Evolutionary conservation across 2,888 invertebrate species (phyloP).

Genomic region (Cephus rjabovi): DNA sequence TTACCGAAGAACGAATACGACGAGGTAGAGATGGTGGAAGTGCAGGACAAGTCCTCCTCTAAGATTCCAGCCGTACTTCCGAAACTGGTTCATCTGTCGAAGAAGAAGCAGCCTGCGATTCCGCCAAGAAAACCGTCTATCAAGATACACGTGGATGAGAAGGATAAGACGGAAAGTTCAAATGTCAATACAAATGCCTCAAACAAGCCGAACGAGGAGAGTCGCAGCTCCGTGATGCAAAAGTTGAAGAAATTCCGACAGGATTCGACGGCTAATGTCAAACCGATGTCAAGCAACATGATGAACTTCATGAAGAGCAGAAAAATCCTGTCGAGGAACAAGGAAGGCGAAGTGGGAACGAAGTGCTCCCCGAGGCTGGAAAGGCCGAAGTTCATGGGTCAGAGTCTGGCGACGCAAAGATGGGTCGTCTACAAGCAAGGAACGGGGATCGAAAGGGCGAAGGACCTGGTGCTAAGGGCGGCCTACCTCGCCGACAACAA

Average conservation of each 20-base stretch:
- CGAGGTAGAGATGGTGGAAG: constrained; percentile 49
- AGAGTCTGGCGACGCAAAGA: constrained; percentile 69
- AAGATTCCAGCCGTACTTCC: constrained; percentile 57
- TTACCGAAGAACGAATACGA: constrained; percentile 68
- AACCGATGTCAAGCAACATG: constrained; percentile 44
- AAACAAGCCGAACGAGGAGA: constrained; percentile 26
- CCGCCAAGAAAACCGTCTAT: constrained; percentile 45
- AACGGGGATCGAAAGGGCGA: constrained; percentile 69
- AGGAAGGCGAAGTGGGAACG: constrained; percentile 26
- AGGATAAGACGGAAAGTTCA: constrained; percentile 44
- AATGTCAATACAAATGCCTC: constrained; percentile 12
- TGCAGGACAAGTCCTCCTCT: constrained; percentile 24
- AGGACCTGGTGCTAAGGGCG: constrained; percentile 76
- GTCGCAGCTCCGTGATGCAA: constrained; percentile 48
- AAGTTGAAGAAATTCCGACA: constrained; percentile 52
- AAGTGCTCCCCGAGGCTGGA: constrained; percentile 59
- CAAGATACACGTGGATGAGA: constrained; percentile 31
- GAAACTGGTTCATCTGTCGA: constrained; percentile 48
- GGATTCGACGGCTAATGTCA: constrained; percentile 47
- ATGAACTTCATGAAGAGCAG: constrained; percentile 53
- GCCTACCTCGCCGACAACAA: constrained; percentile 77
- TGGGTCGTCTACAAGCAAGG: constrained; percentile 72
- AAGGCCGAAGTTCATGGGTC: constrained; percentile 68
- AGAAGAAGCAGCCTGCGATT: constrained; percentile 60
- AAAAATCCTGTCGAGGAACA: constrained; percentile 49